These are phyloP conservation scores for Sprattus sprattus DNA, from an alignment of 2,113 vertebrate genomes.

Conservation along the genomic window DNA sequence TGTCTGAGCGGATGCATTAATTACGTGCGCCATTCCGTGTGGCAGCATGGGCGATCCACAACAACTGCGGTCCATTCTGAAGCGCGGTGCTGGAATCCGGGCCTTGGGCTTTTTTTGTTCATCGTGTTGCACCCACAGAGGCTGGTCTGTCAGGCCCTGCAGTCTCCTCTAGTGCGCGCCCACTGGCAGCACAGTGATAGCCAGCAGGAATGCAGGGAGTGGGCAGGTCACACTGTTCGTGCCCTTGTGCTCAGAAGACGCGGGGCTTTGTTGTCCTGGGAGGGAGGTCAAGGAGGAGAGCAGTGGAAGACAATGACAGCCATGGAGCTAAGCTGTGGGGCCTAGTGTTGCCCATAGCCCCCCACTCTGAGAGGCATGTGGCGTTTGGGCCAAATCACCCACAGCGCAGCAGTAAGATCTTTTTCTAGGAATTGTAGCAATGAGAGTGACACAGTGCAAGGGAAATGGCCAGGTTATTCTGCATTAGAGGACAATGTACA, in stretches of 20 bases:
- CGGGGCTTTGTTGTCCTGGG: constrained; percentile 61
- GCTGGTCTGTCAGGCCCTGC: constrained; percentile 53
- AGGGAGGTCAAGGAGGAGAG: constrained; percentile 48
- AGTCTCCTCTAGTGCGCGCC: constrained; percentile 52
- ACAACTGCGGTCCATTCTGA: constrained; percentile 8
- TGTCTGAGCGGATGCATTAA: background rate
- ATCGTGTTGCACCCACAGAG: constrained; percentile 48
- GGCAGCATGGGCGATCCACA: background rate
- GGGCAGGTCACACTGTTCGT: constrained; percentile 57
- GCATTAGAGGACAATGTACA: background rate
- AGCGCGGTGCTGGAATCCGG: background rate
- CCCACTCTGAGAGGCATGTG: constrained; percentile 67
- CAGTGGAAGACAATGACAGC: constrained; percentile 61
- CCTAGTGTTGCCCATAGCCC: constrained; percentile 68
- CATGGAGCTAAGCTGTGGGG: constrained; percentile 68
- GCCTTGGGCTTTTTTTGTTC: background rate
- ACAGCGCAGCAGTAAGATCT: constrained; percentile 59
- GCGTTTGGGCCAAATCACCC: constrained; percentile 62
- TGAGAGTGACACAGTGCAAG: background rate
- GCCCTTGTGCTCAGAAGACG: constrained; percentile 62
- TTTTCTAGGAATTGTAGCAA: constrained; percentile 25
- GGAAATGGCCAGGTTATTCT: background rate
- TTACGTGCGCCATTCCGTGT: background rate
- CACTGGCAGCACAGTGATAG: constrained; percentile 59
- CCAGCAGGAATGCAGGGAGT: constrained; percentile 65